phyloP scores from a whole-genome alignment of 2,113 vertebrate genomes.

The Xenopus tropicalis region UCB_Xtro_10.0 CM004449.2:100867501-100868000 shows the following conservation, averaged over 20 bases:
- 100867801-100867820: slow-evolving; percentile 48
- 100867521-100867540: too few relatives aligned
- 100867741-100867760: slow-evolving; percentile 73
- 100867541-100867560: too few relatives aligned
- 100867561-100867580: too few relatives aligned
- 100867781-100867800: slow-evolving; percentile 36
- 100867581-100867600: not conserved
- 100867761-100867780: slow-evolving; percentile 57
- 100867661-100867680: slow-evolving; percentile 48
- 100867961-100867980: slow-evolving; percentile 9
- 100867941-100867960: slow-evolving; percentile 22
- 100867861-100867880: slow-evolving; percentile 30
- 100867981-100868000: slow-evolving; percentile 11
- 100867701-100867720: slow-evolving; percentile 48
- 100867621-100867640: slow-evolving; percentile 54
- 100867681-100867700: slow-evolving; percentile 51
- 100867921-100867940: slow-evolving; percentile 9
- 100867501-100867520: too few relatives aligned
- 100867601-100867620: slow-evolving; percentile 42
- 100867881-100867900: slow-evolving; percentile 6
- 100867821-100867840: slow-evolving; percentile 52
- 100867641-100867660: slow-evolving; percentile 58
- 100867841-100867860: slow-evolving; percentile 47
- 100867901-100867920: not conserved
- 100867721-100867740: slow-evolving; percentile 65